phyloP scores from a whole-genome alignment of 30 jellyfish, hydroid and myxozoan genomes.

The Chironex yamaguchii region DNA sequence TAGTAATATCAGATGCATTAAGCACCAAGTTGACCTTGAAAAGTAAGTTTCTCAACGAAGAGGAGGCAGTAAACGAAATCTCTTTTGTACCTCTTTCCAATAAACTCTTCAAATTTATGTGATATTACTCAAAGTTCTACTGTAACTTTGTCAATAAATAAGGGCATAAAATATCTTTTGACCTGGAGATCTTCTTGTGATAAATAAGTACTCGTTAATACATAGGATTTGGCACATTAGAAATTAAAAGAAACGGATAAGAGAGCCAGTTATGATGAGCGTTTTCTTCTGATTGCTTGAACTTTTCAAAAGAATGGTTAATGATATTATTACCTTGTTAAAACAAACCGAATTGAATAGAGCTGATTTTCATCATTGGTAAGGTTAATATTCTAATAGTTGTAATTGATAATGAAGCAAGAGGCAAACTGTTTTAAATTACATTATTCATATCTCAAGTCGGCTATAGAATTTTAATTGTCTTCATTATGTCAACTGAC shows the following conservation, averaged over 20 bases:
- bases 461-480: background rate
- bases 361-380: background rate
- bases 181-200: background rate
- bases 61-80: too few species aligned
- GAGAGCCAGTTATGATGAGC: background rate
- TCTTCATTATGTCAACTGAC: background rate
- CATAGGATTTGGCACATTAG: background rate
- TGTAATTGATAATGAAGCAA: background rate
- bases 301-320: background rate
- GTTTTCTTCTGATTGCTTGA: background rate
- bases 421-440: background rate
- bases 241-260: background rate
- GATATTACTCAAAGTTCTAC: too few species aligned
- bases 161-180: too few species aligned
- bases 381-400: background rate
- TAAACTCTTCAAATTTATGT: too few species aligned
- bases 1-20: too few species aligned
- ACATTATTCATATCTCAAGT: background rate
- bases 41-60: too few species aligned
- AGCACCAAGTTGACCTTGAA: too few species aligned
- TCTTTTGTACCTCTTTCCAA: too few species aligned
- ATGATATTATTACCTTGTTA: background rate
- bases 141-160: too few species aligned
- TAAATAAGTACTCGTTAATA: background rate
- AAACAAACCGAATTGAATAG: background rate